Evolutionary conservation across 2,113 vertebrate species (phyloP).

Genomic region (Xenopus laevis): DNA sequence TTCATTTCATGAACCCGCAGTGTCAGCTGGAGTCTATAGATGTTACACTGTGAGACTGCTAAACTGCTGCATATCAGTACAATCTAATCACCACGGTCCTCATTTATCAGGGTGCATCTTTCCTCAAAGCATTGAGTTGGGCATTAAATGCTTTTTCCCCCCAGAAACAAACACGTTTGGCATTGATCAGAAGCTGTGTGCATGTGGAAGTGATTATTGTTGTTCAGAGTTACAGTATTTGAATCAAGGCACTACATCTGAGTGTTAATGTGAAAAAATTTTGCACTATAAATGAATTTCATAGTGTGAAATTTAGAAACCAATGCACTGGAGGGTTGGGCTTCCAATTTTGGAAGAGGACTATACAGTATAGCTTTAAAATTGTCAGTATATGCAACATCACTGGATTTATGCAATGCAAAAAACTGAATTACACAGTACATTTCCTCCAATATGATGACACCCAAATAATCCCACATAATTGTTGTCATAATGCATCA

Average conservation of each 20-base stretch:
- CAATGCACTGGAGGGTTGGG: too few relatives aligned
- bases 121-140: neutral
- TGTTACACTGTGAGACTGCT: neutral
- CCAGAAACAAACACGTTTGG: neutral
- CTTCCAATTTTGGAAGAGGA: too few relatives aligned
- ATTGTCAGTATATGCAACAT: too few relatives aligned
- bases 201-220: neutral
- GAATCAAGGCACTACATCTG: neutral
- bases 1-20: constrained; percentile 21
- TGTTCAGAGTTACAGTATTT: too few relatives aligned
- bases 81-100: constrained; percentile 25
- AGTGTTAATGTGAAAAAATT: neutral
- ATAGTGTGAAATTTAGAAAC: too few relatives aligned
- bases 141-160: neutral
- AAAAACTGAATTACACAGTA: too few relatives aligned
- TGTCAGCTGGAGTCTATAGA: constrained; percentile 15
- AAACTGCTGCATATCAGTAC: constrained; percentile 6
- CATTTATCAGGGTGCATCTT: constrained; percentile 9
- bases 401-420: too few relatives aligned
- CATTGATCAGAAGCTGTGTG: neutral
- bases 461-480: too few relatives aligned
- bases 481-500: too few relatives aligned
- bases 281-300: too few relatives aligned
- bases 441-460: too few relatives aligned
- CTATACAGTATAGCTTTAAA: too few relatives aligned